Base-by-base conservation (phyloP, 1,140 invertebrate species). In the Asbolus verrucosus region DNA sequence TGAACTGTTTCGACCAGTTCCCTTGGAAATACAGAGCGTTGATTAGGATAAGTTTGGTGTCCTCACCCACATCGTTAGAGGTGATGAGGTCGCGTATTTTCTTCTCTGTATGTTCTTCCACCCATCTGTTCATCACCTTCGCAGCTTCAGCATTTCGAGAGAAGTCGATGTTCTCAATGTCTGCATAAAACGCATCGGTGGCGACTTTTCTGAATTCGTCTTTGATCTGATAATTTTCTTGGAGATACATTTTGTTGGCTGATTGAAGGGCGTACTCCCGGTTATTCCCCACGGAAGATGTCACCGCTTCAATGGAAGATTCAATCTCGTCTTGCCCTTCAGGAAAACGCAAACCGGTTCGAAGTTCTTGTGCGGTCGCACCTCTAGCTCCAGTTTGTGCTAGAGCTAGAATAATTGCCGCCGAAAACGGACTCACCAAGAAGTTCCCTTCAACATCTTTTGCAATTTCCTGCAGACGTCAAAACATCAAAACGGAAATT, bases 21-120 rank as follows among this genome's bases (percentile, higher is more conserved):
- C 89, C 92, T 84, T 94, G 94, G 81, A 96, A 96, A 79, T 95
- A 94, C 30, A 96, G 84, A 6, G 92, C 93, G 82, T 95, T 96
- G 0, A 94, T 82, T 0, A 96, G 81, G 3, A 96, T 85, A 14
- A 94, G 67, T 63, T 82, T 85, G 72, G 87, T 89, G 21, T 83
- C 73, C 9, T 78, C 71, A 67, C 85, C 74, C 1, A 92, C 81
- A 71, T 81, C 81, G 75, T 83, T 87, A 74, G 81, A 61, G 18
- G 82, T 73, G 30, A 94, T 81, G 8, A 93, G 79, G 77, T 93
- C 81, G 69, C 86, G 87, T 65, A 94, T 92, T 80, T 88, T 90
- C 41, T 90, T 82, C 68, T 90, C 86, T 0, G 93, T 95, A 78
- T 90, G 85, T 11, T 84, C 74, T 76, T 88, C 85, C 2, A 94